phyloP scores from a whole-genome alignment of 2,797 vertebrate genomes.

The Sebastes itinus region DNA sequence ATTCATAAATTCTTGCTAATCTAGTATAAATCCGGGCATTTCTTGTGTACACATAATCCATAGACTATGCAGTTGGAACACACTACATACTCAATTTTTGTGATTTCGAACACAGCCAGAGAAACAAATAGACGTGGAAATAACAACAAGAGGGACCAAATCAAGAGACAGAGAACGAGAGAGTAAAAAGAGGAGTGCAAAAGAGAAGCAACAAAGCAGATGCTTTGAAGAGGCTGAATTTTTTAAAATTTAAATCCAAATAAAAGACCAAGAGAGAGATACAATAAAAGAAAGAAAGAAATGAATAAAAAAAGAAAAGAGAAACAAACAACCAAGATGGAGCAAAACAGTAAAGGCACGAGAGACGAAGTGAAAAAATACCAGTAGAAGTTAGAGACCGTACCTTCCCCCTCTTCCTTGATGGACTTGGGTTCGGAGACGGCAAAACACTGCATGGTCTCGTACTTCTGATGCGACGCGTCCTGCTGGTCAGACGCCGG shows the following conservation, averaged over 20 bases:
- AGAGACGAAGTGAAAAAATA: not conserved
- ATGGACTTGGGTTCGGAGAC: constrained; percentile 98
- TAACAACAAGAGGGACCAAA: not conserved
- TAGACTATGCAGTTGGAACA: not conserved
- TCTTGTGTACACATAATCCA: not conserved
- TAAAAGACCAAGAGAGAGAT: not conserved
- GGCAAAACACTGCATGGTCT: constrained; percentile 99
- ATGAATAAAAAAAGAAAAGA: not conserved
- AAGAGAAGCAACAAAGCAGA: not conserved
- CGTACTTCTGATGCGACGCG: constrained; percentile 90
- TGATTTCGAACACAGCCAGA: not conserved
- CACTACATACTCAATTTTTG: not conserved
- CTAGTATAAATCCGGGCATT: too few relatives aligned
- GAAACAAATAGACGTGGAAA: not conserved
- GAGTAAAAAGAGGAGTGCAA: not conserved
- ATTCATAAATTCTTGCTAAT: not conserved
- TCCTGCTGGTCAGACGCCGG: constrained; percentile 84
- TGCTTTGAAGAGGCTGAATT: not conserved
- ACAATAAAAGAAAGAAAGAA: not conserved
- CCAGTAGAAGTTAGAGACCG: not conserved
- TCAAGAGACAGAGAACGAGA: too few relatives aligned
- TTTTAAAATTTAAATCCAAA: accelerated
- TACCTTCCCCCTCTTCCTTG: constrained; percentile 97
- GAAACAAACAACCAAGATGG: not conserved
- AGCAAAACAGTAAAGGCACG: not conserved